A percentile compares a stretch with the other conserved stretches of the same genome.
These are phyloP conservation scores for Amiota mariae DNA, from an alignment of 2,888 invertebrate genomes.

Conservation along the genomic window DNA sequence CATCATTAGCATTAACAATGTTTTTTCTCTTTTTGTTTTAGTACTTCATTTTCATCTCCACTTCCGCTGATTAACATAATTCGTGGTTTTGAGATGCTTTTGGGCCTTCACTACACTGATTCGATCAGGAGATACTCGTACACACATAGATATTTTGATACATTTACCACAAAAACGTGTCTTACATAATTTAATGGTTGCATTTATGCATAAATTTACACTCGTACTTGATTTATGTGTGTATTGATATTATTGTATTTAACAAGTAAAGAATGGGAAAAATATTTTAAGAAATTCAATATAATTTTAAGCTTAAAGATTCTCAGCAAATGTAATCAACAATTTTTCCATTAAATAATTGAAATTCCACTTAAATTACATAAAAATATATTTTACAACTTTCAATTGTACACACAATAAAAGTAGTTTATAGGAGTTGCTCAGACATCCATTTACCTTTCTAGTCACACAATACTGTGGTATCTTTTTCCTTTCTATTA, in stretches of 20 bases:
- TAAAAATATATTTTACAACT: constrained; percentile 9
- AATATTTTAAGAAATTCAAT: too few species aligned
- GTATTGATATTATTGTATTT: not conserved
- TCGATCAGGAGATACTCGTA: not conserved
- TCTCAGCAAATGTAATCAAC: too few species aligned
- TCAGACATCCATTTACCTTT: too few species aligned
- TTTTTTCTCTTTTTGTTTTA: too few species aligned
- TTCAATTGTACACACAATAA: not conserved
- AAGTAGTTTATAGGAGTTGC: too few species aligned
- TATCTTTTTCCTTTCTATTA: too few species aligned
- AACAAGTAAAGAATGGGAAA: too few species aligned
- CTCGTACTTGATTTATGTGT: constrained; percentile 6
- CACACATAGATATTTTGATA: not conserved
- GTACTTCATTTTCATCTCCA: constrained; percentile 34
- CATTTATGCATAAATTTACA: not conserved
- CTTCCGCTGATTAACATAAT: constrained; percentile 66
- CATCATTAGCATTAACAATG: constrained; percentile 26
- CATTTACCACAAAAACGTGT: not conserved
- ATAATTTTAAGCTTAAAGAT: too few species aligned
- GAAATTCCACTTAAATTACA: constrained; percentile 6
- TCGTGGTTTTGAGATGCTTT: constrained; percentile 33
- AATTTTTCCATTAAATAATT: too few species aligned
- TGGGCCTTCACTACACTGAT: not conserved
- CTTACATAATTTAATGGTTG: constrained; percentile 8
- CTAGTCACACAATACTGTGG: too few species aligned